Evolutionary conservation across 2,888 invertebrate genomes (phyloP).

Genomic region (Iphiclides podalirius): DNA sequence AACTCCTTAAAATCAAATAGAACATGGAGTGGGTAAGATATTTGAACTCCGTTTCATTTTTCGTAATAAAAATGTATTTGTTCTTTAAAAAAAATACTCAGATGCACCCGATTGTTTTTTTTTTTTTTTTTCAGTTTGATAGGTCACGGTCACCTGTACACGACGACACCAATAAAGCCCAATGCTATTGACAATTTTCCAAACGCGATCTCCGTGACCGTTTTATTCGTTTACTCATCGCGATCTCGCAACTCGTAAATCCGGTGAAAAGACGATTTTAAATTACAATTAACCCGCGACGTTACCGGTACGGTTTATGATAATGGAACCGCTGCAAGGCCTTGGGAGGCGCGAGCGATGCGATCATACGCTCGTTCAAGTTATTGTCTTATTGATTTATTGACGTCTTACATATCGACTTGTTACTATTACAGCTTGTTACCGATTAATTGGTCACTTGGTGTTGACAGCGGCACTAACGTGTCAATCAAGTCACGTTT

Average conservation of each 20-base stretch:
- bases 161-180: conserved; percentile 5
- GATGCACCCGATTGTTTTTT: no score
- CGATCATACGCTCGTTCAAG: conserved; percentile 73
- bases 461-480: conserved; percentile 18
- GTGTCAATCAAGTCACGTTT: conserved; percentile 15
- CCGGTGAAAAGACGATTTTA: conserved; percentile 19
- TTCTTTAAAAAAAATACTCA: no score
- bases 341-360: no score
- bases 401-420: conserved; percentile 39
- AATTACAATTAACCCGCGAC: conserved; percentile 22
- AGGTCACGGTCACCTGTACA: conserved; percentile 1
- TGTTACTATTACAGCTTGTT: conserved; percentile 50
- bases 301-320: no score
- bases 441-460: conserved; percentile 62
- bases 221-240: conserved; percentile 22
- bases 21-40: no score
- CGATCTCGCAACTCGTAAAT: conserved; percentile 21
- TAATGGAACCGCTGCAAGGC: conserved; percentile 31
- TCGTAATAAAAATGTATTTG: no score
- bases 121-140: conserved; percentile 2
- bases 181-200: conserved; percentile 4
- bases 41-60: no score
- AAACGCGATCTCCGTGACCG: conserved; percentile 14
- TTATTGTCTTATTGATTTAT: conserved; percentile 72
- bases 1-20: no score